These are phyloP conservation scores for Pseudomyrmex dendroicus DNA, from an alignment of 1,140 invertebrate species.

Conservation along the genomic window DNA sequence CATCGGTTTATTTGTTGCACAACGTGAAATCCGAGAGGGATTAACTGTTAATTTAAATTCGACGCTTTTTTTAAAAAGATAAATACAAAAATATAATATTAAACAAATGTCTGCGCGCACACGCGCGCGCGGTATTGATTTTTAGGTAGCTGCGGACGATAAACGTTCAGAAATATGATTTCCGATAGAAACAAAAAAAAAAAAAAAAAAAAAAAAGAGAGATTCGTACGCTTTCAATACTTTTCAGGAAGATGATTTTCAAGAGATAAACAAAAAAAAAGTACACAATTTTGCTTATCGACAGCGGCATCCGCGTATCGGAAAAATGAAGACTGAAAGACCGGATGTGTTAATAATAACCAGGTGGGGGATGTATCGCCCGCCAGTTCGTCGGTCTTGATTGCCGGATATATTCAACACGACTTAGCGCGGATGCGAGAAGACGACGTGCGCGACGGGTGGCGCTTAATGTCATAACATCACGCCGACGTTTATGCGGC, in stretches of 20 bases:
- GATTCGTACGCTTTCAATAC: neutral
- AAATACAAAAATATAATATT: neutral
- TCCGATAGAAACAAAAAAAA: too few species aligned
- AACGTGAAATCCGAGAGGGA: neutral
- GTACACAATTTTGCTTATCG: neutral
- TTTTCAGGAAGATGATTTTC: constrained; percentile 5
- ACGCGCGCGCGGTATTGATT: neutral
- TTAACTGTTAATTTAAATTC: neutral
- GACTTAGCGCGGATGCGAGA: constrained; percentile 7
- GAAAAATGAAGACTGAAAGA: neutral
- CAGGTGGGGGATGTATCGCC: neutral
- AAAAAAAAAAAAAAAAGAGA: neutral
- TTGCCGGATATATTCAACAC: constrained; percentile 6
- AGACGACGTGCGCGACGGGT: neutral
- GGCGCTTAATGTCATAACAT: constrained; percentile 24
- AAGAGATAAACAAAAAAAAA: neutral
- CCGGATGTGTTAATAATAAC: neutral
- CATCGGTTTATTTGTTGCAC: neutral
- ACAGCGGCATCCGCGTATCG: neutral
- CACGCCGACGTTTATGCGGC: constrained; percentile 28
- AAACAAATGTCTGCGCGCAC: neutral
- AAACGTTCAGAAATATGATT: constrained; percentile 15
- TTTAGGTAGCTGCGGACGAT: neutral
- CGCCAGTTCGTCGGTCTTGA: constrained; percentile 5
- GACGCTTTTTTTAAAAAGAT: too few species aligned